Percentiles rank a stretch among this genome's conserved stretches.
These are phyloP conservation scores for Microdon myrmicae DNA, from an alignment of 2,888 invertebrate genomes.

Conservation along the genomic window DNA sequence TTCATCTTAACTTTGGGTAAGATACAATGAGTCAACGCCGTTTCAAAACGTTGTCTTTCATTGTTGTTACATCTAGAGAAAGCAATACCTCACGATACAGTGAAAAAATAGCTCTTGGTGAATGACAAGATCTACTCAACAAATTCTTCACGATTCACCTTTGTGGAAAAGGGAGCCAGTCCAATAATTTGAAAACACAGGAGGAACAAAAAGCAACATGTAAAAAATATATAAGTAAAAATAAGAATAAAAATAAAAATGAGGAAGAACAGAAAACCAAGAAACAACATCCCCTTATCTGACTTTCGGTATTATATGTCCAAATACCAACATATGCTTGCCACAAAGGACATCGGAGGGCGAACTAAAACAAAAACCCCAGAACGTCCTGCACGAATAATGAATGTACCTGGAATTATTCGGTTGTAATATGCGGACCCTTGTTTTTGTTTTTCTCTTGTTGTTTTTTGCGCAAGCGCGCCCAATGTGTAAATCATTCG, in stretches of 20 bases:
- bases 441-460: slow-evolving; percentile 20
- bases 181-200: no score
- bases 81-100: slow-evolving; percentile 34
- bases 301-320: slow-evolving; percentile 35
- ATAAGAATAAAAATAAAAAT: slow-evolving; percentile 1
- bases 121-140: slow-evolving; percentile 48
- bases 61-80: slow-evolving; percentile 39
- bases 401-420: slow-evolving; percentile 49
- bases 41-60: slow-evolving; percentile 4
- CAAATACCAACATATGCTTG: slow-evolving; percentile 36
- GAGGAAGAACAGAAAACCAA: not conserved
- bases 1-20: not conserved
- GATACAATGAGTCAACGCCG: slow-evolving; percentile 7
- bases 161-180: slow-evolving; percentile 13
- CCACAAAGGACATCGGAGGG: slow-evolving; percentile 37
- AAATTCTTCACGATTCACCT: slow-evolving; percentile 40
- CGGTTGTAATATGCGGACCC: slow-evolving; percentile 50
- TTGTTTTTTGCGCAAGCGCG: slow-evolving; percentile 37
- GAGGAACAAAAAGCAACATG: no score
- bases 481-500: slow-evolving; percentile 50
- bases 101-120: slow-evolving; percentile 23
- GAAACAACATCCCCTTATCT: slow-evolving; percentile 33
- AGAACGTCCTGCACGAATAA: slow-evolving; percentile 47
- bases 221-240: no score
- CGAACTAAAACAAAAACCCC: slow-evolving; percentile 6